phyloP scores from a whole-genome alignment of 2,113 vertebrate genomes.

The Gallinago media region DNA sequence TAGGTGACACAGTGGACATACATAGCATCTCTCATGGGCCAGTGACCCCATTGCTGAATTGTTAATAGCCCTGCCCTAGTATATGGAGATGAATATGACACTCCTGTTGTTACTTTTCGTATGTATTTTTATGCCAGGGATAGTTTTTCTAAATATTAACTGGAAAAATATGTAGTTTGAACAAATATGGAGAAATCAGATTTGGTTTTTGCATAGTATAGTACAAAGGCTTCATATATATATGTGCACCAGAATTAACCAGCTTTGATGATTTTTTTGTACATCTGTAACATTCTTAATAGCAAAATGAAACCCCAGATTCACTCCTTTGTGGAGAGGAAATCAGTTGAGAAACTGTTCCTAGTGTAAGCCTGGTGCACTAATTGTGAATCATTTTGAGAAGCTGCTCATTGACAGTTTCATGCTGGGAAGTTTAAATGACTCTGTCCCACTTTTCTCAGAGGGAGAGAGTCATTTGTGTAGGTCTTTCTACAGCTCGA shows the following conservation, averaged over 20 bases:
- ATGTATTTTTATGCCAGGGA: not conserved
- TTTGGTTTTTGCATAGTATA: not conserved
- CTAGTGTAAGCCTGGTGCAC: not conserved
- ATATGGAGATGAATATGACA: not conserved
- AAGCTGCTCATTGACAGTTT: constrained; percentile 33
- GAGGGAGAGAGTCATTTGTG: constrained; percentile 31
- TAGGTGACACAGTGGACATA: not conserved
- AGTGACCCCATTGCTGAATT: not conserved
- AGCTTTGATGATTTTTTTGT: not conserved
- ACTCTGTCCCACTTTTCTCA: constrained; percentile 24
- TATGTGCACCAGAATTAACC: not conserved
- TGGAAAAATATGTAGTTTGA: not conserved
- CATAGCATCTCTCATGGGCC: not conserved
- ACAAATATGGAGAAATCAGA: not conserved
- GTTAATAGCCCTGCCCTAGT: not conserved
- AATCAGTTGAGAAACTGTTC: not conserved
- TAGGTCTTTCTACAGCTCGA: constrained; percentile 38
- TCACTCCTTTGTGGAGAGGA: not conserved
- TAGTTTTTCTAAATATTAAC: not conserved
- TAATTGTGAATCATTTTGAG: constrained; percentile 55
- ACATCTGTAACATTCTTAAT: not conserved
- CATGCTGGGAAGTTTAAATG: constrained; percentile 47
- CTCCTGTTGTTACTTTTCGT: not conserved
- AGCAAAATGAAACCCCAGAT: constrained; percentile 8
- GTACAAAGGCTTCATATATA: not conserved